Conservation (phyloP, 2,888 invertebrate species). For the Sesia bembeciformis region DNA sequence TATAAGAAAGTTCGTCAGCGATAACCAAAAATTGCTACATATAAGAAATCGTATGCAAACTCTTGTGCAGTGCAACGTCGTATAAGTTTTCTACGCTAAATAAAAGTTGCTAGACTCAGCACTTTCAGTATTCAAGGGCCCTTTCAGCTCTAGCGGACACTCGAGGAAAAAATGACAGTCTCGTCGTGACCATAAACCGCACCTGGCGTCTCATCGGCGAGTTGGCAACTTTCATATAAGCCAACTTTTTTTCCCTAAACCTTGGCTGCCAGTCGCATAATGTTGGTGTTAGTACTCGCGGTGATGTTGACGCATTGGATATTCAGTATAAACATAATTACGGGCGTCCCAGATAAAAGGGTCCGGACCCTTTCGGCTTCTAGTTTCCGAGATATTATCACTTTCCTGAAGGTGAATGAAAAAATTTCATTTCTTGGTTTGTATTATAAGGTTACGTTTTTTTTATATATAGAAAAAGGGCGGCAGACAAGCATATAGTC, state of each 20-base stretch:
- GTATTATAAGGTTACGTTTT: too few relatives aligned
- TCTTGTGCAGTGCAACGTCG: neutral
- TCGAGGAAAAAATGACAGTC: slow-evolving; percentile 35
- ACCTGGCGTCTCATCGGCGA: slow-evolving; percentile 43
- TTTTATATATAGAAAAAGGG: too few relatives aligned
- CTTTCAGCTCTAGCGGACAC: slow-evolving; percentile 1
- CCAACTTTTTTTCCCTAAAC: slow-evolving; percentile 42
- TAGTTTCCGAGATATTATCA: too few relatives aligned
- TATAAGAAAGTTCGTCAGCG: too few relatives aligned
- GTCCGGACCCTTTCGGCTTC: too few relatives aligned
- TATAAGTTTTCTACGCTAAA: neutral
- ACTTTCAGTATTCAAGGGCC: slow-evolving; percentile 27
- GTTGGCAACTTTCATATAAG: slow-evolving; percentile 51
- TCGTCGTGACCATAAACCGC: slow-evolving; percentile 46
- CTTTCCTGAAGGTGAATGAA: too few relatives aligned
- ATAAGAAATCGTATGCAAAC: too few relatives aligned
- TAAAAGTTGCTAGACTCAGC: neutral
- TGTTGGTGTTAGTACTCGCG: slow-evolving; percentile 12
- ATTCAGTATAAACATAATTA: too few relatives aligned
- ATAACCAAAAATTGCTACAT: too few relatives aligned
- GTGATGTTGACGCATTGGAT: neutral
- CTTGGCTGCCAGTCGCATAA: slow-evolving; percentile 8
- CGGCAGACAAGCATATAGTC: too few relatives aligned
- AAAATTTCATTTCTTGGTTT: too few relatives aligned
- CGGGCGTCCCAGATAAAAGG: too few relatives aligned